Evolutionary conservation across 2,888 invertebrate genomes (phyloP).

Genomic region (Drosophila pegasa): DNA sequence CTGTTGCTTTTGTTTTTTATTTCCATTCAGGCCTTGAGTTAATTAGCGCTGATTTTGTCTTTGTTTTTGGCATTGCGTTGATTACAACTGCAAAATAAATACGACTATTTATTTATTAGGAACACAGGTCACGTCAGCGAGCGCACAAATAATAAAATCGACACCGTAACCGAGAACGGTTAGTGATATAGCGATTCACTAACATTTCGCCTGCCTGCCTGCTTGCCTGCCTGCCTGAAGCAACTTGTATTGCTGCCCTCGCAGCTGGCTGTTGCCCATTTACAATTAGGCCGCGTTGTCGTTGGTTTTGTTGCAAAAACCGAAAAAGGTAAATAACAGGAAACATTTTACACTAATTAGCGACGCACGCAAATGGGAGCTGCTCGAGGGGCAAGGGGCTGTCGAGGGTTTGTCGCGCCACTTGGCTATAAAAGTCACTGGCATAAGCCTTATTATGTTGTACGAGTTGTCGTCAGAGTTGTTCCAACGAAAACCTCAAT

Average conservation of each 20-base stretch:
- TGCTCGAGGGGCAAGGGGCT: conserved; percentile 11
- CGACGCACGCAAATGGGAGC: conserved; percentile 75
- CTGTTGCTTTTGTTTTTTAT: neutral
- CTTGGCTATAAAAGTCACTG: conserved; percentile 72
- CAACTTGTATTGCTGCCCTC: conserved; percentile 13
- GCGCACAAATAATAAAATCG: conserved; percentile 74
- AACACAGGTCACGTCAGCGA: conserved; percentile 69
- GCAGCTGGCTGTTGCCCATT: conserved; percentile 50
- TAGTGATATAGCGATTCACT: conserved; percentile 54
- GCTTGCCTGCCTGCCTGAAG: neutral
- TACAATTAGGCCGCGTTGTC: conserved; percentile 56
- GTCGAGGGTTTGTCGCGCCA: conserved; percentile 25
- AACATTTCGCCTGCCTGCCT: neutral
- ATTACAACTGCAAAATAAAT: conserved; percentile 69
- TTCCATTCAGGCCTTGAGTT: conserved; percentile 38
- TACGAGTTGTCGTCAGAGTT: conserved; percentile 62
- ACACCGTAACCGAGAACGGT: conserved; percentile 64
- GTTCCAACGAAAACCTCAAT: conserved; percentile 49
- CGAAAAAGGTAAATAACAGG: conserved; percentile 80
- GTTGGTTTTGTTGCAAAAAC: conserved; percentile 65
- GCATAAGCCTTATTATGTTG: conserved; percentile 78
- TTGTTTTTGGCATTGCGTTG: conserved; percentile 53
- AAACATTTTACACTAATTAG: conserved; percentile 80
- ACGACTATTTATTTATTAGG: conserved; percentile 71
- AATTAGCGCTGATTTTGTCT: conserved; percentile 71